Percentiles rank a stretch among this genome's conserved stretches.
Evolutionary conservation across 2,113 vertebrate species (phyloP).

Genomic region (Oryctolagus cuniculus): DNA sequence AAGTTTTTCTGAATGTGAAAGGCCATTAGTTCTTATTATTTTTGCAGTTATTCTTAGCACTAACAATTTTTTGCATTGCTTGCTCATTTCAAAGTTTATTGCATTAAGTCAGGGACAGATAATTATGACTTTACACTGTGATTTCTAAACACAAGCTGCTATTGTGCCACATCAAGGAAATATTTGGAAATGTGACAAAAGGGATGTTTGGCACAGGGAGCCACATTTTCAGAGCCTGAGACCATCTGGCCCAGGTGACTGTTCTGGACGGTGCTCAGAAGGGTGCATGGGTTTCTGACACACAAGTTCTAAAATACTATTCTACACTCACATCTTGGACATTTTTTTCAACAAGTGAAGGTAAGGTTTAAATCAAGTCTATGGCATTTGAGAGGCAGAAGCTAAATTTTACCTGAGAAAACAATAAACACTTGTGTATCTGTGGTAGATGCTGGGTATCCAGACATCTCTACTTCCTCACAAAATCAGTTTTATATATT

Average conservation of each 20-base stretch:
- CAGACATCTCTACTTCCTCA: not conserved
- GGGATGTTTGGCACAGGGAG: too few relatives aligned
- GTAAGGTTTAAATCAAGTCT: not conserved
- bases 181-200: too few relatives aligned
- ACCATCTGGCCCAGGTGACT: too few relatives aligned
- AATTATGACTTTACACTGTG: not conserved
- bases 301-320: too few relatives aligned
- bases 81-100: not conserved
- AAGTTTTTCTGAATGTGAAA: not conserved
- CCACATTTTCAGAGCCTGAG: too few relatives aligned
- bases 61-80: too few relatives aligned
- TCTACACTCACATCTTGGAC: too few relatives aligned
- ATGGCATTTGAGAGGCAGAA: not conserved
- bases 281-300: too few relatives aligned
- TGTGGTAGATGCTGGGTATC: accelerated
- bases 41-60: not conserved
- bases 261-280: not conserved
- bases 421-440: accelerated
- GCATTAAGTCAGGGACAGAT: not conserved
- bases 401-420: too few relatives aligned
- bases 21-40: not conserved
- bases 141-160: not conserved
- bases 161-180: not conserved
- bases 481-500: accelerated
- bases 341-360: not conserved